Evolutionary conservation across 2,113 vertebrate species (phyloP).

Genomic region (Chionis minor): DNA sequence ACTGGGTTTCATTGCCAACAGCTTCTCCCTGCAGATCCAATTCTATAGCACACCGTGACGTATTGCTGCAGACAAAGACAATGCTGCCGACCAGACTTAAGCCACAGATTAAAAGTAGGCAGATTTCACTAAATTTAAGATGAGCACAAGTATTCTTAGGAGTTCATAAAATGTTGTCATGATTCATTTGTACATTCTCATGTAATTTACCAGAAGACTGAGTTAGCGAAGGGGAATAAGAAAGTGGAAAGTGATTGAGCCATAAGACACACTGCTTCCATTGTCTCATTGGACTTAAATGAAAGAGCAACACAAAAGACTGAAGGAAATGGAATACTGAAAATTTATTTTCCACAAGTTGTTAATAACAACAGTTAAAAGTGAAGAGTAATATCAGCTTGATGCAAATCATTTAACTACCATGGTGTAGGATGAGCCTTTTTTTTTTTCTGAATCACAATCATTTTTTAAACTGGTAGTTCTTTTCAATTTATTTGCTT

Average conservation of each 20-base stretch:
- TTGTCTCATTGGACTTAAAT: background rate
- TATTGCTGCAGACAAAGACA: background rate
- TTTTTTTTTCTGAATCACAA: background rate
- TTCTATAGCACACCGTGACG: background rate
- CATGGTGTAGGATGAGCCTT: background rate
- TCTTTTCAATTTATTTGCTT: background rate
- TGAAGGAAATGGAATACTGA: background rate
- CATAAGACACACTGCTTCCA: background rate
- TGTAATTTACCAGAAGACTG: background rate
- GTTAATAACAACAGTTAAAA: background rate
- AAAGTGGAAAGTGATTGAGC: background rate
- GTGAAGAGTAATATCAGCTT: background rate
- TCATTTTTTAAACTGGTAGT: background rate
- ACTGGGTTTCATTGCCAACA: background rate
- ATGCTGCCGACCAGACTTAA: background rate
- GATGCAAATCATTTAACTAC: background rate
- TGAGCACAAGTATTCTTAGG: background rate
- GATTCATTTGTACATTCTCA: background rate
- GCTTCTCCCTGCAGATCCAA: background rate
- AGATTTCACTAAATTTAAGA: background rate
- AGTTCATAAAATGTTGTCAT: background rate
- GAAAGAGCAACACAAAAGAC: background rate
- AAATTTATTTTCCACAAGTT: slow-evolving; percentile 6
- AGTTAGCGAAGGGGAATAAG: background rate
- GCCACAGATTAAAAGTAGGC: background rate